Evolutionary conservation across 2,797 vertebrate species (phyloP).

Genomic region (Agapornis canus): DNA sequence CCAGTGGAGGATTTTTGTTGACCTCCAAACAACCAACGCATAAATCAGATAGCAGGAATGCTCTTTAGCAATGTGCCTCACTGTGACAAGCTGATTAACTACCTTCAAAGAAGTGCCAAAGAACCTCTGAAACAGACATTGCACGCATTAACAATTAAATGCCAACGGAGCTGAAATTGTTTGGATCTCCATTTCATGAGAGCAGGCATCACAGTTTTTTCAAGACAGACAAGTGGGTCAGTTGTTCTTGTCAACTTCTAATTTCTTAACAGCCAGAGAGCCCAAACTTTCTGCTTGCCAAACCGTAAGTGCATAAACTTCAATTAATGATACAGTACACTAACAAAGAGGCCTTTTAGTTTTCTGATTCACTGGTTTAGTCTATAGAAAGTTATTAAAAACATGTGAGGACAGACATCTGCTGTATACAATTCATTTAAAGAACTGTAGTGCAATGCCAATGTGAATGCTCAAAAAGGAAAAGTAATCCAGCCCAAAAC

Average conservation of each 20-base stretch:
- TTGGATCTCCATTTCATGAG: not conserved
- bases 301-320: not conserved
- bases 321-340: not conserved
- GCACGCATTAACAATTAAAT: not conserved
- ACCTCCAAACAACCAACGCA: conserved; percentile 8
- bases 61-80: not conserved
- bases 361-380: conserved; percentile 36
- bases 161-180: not conserved
- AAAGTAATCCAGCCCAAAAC: not conserved
- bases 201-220: not conserved
- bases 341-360: conserved; percentile 48
- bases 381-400: conserved; percentile 57
- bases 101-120: conserved; percentile 14
- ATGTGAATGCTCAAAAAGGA: not conserved
- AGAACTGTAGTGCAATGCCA: not conserved
- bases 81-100: not conserved
- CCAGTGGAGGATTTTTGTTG: conserved; percentile 26
- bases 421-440: not conserved
- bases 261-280: conserved; percentile 18
- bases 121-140: not conserved
- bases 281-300: conserved; percentile 22
- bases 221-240: conserved; percentile 10
- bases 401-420: conserved; percentile 31
- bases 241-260: conserved; percentile 24
- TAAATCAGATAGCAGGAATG: conserved; percentile 3